Base-by-base conservation (phyloP, 2,113 vertebrate genomes). In the Drymodes brunneopygia region DNA sequence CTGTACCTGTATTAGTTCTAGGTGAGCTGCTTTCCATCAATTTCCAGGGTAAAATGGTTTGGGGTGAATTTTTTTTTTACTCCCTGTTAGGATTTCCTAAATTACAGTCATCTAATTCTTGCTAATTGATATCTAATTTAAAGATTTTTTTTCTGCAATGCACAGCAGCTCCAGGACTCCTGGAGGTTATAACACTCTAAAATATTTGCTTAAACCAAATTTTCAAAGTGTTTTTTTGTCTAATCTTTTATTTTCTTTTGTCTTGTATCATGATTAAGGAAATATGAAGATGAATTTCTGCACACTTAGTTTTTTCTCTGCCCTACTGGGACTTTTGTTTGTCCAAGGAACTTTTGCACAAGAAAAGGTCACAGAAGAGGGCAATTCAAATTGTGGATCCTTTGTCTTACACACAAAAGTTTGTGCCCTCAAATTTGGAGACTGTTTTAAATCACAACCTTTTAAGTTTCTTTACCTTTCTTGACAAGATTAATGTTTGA, bases 391-490 rank as follows among this genome's bases (percentile, higher is more conserved):
- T 7, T 69, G 33, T 31, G 15, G 15, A 24, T 67, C 18, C 27
- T 81, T 74, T 0, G 0, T 58, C 38, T 82, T 60, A 27, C 1
- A 48, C 5, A 18, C 35, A 40, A 12, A 45, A 60, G 12, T 4
- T 92, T 56, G 48, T 31, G 65, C 53, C 51, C 20, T 69, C 36
- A 48, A 18, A 81, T 87, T 87, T 64, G 31, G 21, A 85, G 40
- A 33, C 31, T 77, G 2, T 77, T 79, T 71, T 67, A 71, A 75
- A 72, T 84, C 31, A 33, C 18, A 75, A 14, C 3, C n/a, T 67
- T 91, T 94, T 93, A 95, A 84, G 69, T 90, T 95, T 97, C 86
- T 83, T 96, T 96, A 70, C 47, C 35, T 93, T 97, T 96, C 51
- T 83, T 96, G 75, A 91, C 73, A 81, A 96, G 78, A 93, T 96